Conservation (phyloP, 2,113 vertebrate genomes). For the Circaetus gallicus region DNA sequence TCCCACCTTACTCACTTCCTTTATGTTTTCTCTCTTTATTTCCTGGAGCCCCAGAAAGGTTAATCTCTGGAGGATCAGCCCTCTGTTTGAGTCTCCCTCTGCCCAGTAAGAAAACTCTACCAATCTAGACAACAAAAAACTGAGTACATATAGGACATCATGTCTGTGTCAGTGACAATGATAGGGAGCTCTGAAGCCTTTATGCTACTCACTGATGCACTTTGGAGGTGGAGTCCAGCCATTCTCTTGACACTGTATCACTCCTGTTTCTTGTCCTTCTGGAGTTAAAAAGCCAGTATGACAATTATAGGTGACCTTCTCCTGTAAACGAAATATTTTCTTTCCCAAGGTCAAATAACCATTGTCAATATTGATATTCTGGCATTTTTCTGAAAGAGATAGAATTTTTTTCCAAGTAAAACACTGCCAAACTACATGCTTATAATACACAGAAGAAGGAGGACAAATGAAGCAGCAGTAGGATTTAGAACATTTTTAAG, state of each 20-base stretch:
- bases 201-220: conserved; percentile 68
- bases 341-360: background rate
- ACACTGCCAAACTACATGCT: background rate
- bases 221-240: conserved; percentile 58
- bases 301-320: background rate
- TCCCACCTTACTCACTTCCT: background rate
- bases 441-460: background rate
- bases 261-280: background rate
- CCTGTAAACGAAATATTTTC: rapidly evolving
- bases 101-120: background rate
- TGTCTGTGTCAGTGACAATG: background rate
- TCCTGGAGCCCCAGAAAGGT: background rate
- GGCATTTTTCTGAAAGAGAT: conserved; percentile 50
- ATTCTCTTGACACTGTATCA: background rate
- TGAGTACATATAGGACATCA: background rate
- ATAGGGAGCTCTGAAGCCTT: background rate
- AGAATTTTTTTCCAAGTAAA: background rate
- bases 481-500: background rate
- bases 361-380: rapidly evolving
- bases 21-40: background rate
- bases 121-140: background rate
- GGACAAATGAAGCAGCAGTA: background rate
- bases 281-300: background rate
- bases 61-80: background rate
- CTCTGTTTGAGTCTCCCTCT: background rate